Base-by-base conservation (phyloP, 2,888 invertebrate genomes). In the Pseudococcus viburni region DNA sequence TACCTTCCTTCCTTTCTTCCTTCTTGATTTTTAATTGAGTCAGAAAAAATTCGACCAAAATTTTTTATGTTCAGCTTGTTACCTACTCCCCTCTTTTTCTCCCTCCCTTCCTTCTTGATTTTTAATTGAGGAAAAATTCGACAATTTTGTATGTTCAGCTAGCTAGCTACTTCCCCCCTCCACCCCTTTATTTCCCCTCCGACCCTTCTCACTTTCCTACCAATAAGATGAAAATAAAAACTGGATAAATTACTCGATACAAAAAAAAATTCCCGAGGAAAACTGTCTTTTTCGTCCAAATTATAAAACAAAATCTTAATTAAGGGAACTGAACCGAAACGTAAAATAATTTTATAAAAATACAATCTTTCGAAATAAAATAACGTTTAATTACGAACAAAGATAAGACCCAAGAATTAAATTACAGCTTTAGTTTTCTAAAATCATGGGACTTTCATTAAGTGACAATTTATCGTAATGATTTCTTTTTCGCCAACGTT, bases 301-400 rank as follows among this genome's bases (percentile, higher is more conserved):
- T 64, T 59, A 59, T 8, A 59, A 59, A n/a, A 15, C 7, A 64
- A 64, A 64, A 64, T 22, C 19, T n/a, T 64, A 22, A 64, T 64
- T 64, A 22, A 22, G 15, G 11, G 9, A 64, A 22, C 19, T 19
- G 19, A 22, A 64, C 64, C 19, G 64, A 64, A 22, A 22, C 22
- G 19, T 19, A 22, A 22, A 22, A 11, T 22, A 22, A 8, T 64
- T 64, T 64, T 22, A 8, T 22, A 59, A 51, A 64, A 64, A 22
- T 64, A 64, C 64, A 22, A 64, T 59, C n/a, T 59, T n/a, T 59
- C 6, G 59, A 59, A 59, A 59, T 22, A 22, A 64, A 64, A 64
- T 64, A 64, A 22, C 64, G 22, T 64, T 22, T 64, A 64, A 64
- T 64, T 64, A 64, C 64, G 42, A 15, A 22, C 1, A 64, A 22